Percentiles rank a stretch among this genome's conserved stretches.
These are phyloP conservation scores for Isoperla grammatica DNA, from an alignment of 2,888 invertebrate genomes.

Conservation along the genomic window DNA sequence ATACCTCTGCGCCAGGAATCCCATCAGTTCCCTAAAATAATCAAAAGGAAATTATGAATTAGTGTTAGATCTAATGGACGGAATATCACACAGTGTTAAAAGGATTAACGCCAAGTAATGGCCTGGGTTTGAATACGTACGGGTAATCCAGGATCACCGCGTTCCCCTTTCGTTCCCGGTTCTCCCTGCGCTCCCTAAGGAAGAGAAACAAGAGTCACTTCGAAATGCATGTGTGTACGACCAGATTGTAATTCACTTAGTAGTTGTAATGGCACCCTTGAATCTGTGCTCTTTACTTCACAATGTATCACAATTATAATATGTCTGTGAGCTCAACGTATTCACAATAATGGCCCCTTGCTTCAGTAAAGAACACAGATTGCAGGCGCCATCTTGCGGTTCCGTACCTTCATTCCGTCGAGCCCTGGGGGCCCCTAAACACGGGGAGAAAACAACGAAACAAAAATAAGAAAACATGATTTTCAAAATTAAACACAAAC, in stretches of 20 bases:
- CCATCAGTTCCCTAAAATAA: constrained; percentile 84
- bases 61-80: constrained; percentile 1
- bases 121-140: constrained; percentile 54
- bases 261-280: no score
- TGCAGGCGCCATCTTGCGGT: constrained; percentile 19
- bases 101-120: neutral
- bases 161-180: constrained; percentile 85
- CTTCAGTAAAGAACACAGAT: neutral
- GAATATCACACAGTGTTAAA: constrained; percentile 14
- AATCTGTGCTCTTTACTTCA: no score
- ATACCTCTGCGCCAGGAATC: constrained; percentile 84
- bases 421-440: constrained; percentile 86
- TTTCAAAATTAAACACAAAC: constrained; percentile 28
- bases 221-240: neutral
- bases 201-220: constrained; percentile 26
- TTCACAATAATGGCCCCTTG: neutral
- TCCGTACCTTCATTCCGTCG: constrained; percentile 92
- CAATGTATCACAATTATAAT: neutral
- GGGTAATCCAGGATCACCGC: constrained; percentile 88
- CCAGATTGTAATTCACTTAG: neutral
- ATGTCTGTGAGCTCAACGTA: neutral
- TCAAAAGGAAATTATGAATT: constrained; percentile 13
- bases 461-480: constrained; percentile 35
- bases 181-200: constrained; percentile 88
- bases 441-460: constrained; percentile 51